phyloP scores from a whole-genome alignment of 2,113 vertebrate species.

The Eolophus roseicapilla region DNA sequence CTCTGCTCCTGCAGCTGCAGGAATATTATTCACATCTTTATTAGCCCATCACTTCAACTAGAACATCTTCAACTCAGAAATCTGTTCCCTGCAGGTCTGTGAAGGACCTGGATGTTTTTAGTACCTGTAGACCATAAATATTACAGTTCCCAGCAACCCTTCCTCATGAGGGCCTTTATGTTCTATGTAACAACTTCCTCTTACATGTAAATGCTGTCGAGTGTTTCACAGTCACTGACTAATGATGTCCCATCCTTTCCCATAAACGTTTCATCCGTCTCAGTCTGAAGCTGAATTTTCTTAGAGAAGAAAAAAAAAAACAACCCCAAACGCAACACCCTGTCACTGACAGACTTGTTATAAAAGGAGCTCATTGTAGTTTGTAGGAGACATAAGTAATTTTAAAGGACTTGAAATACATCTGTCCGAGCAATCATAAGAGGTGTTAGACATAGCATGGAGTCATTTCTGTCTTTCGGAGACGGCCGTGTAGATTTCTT shows the following conservation, averaged over 20 bases:
- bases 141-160: neutral
- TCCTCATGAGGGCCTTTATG: accelerated
- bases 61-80: neutral
- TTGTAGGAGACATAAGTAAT: neutral
- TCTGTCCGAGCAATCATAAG: neutral
- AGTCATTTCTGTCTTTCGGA: neutral
- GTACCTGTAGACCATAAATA: neutral
- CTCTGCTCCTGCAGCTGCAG: neutral
- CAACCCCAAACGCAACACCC: neutral
- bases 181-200: neutral
- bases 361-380: neutral
- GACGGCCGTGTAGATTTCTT: neutral
- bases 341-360: neutral
- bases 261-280: neutral
- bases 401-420: neutral
- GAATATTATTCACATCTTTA: neutral
- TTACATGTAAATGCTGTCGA: neutral
- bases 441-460: neutral
- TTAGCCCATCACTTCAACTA: neutral
- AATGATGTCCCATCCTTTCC: neutral
- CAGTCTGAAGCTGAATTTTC: neutral
- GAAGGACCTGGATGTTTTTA: neutral
- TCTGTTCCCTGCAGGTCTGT: neutral
- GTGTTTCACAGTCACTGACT: neutral
- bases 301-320: neutral